Conservation (phyloP, 53 echinoderm and acorn worm species). For the Actinopyga echinites region DNA sequence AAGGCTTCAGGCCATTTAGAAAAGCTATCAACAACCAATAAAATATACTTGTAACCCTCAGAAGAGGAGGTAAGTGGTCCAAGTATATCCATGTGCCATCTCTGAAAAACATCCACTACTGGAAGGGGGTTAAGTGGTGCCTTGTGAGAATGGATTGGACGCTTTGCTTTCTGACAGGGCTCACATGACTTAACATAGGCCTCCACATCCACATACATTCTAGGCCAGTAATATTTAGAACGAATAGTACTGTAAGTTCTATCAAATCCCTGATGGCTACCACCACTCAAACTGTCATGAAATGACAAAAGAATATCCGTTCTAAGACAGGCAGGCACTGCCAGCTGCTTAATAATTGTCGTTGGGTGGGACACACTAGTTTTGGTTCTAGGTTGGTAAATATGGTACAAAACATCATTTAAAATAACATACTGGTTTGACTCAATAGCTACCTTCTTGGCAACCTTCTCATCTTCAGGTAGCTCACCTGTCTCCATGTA, state of each 20-base stretch:
- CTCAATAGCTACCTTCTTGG: conserved; percentile 13
- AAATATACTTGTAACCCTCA: conserved; percentile 22
- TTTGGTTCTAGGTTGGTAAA: conserved; percentile 23
- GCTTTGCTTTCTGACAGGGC: conserved; percentile 19
- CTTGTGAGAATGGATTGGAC: conserved; percentile 20
- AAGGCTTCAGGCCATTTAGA: conserved; percentile 30
- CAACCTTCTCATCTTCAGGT: conserved; percentile 19
- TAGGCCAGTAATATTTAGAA: conserved; percentile 23
- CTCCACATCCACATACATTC: conserved; percentile 40
- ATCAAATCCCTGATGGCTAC: conserved; percentile 32
- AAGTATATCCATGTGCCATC: conserved; percentile 35
- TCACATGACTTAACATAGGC: conserved; percentile 23
- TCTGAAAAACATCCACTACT: conserved; percentile 27
- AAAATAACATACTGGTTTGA: conserved; percentile 34
- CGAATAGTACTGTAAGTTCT: conserved; percentile 30
- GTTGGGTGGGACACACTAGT: background rate
- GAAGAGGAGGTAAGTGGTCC: conserved; percentile 9
- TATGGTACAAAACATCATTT: conserved; percentile 18
- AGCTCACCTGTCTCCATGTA: conserved; percentile 41
- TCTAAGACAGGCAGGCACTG: conserved; percentile 10
- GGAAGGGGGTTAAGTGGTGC: background rate
- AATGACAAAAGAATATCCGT: conserved; percentile 9
- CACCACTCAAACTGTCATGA: conserved; percentile 28
- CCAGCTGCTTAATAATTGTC: conserved; percentile 7
- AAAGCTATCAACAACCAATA: conserved; percentile 35